These are phyloP conservation scores for Myiagra hebetior DNA, from an alignment of 2,113 vertebrate genomes.

Conservation along the genomic window DNA sequence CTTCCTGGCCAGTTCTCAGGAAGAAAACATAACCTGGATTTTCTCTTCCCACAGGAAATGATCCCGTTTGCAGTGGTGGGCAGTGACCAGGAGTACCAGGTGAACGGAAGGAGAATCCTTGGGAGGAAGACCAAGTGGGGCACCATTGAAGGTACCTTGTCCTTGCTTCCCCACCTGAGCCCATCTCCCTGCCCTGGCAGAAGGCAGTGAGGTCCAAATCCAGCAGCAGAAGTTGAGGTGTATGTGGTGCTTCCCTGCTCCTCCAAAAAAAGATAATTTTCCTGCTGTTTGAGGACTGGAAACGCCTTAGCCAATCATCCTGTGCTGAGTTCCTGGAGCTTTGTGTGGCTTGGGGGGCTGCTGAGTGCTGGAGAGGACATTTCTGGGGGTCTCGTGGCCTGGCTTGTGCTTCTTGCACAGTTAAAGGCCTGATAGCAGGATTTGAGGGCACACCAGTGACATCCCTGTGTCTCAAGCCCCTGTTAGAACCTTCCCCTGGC, in stretches of 20 bases:
- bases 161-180: neutral
- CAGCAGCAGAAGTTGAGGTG: neutral
- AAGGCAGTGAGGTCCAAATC: neutral
- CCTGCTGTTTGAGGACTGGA: neutral
- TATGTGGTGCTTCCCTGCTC: neutral
- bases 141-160: slow-evolving; percentile 90
- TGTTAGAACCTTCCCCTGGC: neutral
- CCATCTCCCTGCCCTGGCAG: neutral
- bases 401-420: neutral
- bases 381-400: neutral
- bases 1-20: neutral
- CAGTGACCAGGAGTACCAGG: slow-evolving; percentile 97
- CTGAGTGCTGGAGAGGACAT: neutral
- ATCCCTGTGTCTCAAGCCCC: neutral
- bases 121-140: slow-evolving; percentile 98
- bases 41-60: slow-evolving; percentile 83
- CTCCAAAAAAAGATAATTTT: neutral
- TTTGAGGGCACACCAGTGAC: neutral
- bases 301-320: neutral
- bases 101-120: slow-evolving; percentile 92
- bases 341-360: accelerated
- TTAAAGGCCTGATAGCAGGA: neutral
- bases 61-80: slow-evolving; percentile 97
- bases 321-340: neutral
- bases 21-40: neutral